These are phyloP conservation scores for Mesitornis unicolor DNA, from an alignment of 2,113 vertebrate species.

Conservation along the genomic window DNA sequence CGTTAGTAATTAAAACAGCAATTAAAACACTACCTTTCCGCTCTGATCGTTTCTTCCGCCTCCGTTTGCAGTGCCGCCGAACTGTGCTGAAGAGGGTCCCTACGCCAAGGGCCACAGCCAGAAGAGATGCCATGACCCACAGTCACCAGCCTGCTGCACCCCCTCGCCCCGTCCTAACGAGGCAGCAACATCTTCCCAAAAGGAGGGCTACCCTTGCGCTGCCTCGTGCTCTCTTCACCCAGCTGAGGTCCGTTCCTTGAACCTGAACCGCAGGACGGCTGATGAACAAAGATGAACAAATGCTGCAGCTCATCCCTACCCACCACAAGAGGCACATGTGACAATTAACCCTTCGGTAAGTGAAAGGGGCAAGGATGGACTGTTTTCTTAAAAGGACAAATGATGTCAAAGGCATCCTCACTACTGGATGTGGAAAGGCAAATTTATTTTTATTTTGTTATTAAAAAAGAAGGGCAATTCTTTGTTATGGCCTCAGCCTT, in stretches of 20 bases:
- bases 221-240: not conserved
- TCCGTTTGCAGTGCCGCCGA: slow-evolving; percentile 71
- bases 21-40: slow-evolving; percentile 77
- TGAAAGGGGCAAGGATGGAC: not conserved
- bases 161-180: not conserved
- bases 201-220: not conserved
- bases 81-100: slow-evolving; percentile 70
- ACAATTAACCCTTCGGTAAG: not conserved
- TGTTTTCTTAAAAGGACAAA: not conserved
- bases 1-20: not conserved
- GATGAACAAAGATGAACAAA: not conserved
- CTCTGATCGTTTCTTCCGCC: slow-evolving; percentile 79
- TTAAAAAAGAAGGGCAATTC: not conserved
- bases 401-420: not conserved
- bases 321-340: not conserved
- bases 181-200: not conserved
- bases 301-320: not conserved
- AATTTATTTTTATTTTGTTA: not conserved
- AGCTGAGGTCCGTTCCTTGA: not conserved
- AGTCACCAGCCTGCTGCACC: not conserved
- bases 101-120: slow-evolving; percentile 22
- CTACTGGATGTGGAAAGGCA: not conserved
- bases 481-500: not conserved
- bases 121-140: slow-evolving; percentile 68
- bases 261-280: too few relatives aligned